Percentiles rank a stretch among this genome's conserved stretches.
Conservation (phyloP, 2,113 vertebrate species). For the Nanger granti region DNA sequence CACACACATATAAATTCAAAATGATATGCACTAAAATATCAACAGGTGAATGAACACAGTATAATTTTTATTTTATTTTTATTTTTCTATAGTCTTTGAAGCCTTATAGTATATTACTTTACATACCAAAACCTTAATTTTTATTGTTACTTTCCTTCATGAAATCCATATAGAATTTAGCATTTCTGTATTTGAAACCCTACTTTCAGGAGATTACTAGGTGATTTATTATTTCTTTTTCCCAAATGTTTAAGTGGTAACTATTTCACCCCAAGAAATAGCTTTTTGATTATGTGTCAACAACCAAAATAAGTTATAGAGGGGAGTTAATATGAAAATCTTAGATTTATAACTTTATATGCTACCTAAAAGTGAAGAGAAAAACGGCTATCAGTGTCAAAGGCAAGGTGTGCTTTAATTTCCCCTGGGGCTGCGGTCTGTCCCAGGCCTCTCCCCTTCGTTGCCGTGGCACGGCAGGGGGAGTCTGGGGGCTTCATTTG, state of each 20-base stretch:
- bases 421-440: neutral
- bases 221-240: neutral
- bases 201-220: neutral
- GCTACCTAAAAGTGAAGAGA: neutral
- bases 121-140: neutral
- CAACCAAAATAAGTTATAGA: neutral
- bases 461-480: neutral
- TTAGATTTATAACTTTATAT: neutral
- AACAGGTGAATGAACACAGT: neutral
- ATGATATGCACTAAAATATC: neutral
- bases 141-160: neutral
- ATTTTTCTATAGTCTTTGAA: neutral
- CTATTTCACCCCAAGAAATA: neutral
- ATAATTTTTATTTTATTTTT: neutral
- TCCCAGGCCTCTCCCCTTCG: neutral
- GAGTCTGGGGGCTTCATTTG: neutral
- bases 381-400: neutral
- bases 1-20: neutral
- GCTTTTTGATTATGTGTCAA: constrained; percentile 1
- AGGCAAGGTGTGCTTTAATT: neutral
- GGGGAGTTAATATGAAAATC: neutral
- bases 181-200: neutral
- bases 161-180: neutral
- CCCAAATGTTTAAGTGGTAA: neutral
- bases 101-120: neutral